Base-by-base conservation (phyloP, 1,140 invertebrate genomes). In the Propsilocerus akamusi region DNA sequence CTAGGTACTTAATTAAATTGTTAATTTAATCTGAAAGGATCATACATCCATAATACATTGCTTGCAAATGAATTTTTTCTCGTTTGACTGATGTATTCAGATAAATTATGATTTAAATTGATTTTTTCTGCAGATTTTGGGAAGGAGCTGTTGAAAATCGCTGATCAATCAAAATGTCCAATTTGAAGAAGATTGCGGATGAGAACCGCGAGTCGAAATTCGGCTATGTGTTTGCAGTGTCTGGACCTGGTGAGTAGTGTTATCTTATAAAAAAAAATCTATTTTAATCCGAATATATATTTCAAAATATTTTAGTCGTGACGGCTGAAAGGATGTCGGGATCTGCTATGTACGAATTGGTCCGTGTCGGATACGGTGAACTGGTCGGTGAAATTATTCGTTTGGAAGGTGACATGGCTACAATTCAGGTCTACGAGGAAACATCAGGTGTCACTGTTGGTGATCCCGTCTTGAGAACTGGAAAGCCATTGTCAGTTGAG, bases 211-310 rank as follows among this genome's bases (percentile, higher is more conserved):
- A 97, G 68, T 76, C 77, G 17, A 79, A 77, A 58, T 97, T 88
- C 70, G 94, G 95, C 57, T 96, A 89, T 73, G 94, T 98, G 2
- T 93, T 83, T 65, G 92, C 90, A 20, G 95, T 98, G 17, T 97
- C 94, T 50, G 95, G 94, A 55, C 94, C 93, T 71, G 91, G 92
- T 95, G 74, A 75, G 77, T 71, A 46, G n/a, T n/a, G n/a, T n/a
- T n/a, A n/a, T n/a, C n/a, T n/a, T n/a, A n/a, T n/a, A n/a, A n/a
- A n/a, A n/a, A n/a, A n/a, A n/a, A n/a, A n/a, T 30, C n/a, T 30
- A 8, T 30, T 30, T n/a, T 30, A 25, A 24, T 22, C 6, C 25
- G 12, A 12, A 47, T 47, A 46, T 25, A 25, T n/a, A 7, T 17
- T 25, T 20, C 7, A 34, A 30, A 26, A 26, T 12, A 5, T 14